Percentiles rank a stretch among this genome's conserved stretches.
Conservation (phyloP, 1,140 invertebrate species). For the Pteromalus puparum region DNA sequence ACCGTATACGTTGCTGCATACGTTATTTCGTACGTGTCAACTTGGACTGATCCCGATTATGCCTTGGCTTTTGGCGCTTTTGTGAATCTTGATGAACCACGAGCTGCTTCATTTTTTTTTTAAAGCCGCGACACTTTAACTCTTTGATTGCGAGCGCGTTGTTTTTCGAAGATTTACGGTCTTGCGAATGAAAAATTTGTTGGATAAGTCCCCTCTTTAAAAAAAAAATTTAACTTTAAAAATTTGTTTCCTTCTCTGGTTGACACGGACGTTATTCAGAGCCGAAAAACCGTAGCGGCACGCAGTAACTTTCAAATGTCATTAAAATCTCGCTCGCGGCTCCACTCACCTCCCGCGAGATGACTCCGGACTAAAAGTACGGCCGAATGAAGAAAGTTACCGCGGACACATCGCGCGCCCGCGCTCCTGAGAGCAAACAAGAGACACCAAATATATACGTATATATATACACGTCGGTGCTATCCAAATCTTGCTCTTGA, state of each 20-base stretch:
- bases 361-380: slow-evolving; percentile 36
- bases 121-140: no score
- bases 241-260: no score
- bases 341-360: slow-evolving; percentile 33
- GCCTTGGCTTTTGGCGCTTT: background rate
- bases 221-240: background rate
- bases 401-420: background rate
- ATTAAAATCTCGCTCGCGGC: slow-evolving; percentile 47
- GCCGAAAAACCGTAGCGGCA: background rate
- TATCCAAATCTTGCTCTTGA: background rate
- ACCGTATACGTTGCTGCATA: background rate
- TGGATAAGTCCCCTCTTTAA: no score
- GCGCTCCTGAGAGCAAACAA: background rate
- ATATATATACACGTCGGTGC: background rate
- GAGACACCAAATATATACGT: background rate
- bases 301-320: slow-evolving; percentile 36
- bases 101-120: no score
- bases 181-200: no score
- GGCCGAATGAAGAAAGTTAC: slow-evolving; percentile 37
- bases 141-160: no score
- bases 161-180: no score
- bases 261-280: background rate
- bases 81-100: background rate
- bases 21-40: background rate
- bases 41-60: background rate